phyloP scores from a whole-genome alignment of 2,888 invertebrate species.

The Cremastinae sp. region DNA sequence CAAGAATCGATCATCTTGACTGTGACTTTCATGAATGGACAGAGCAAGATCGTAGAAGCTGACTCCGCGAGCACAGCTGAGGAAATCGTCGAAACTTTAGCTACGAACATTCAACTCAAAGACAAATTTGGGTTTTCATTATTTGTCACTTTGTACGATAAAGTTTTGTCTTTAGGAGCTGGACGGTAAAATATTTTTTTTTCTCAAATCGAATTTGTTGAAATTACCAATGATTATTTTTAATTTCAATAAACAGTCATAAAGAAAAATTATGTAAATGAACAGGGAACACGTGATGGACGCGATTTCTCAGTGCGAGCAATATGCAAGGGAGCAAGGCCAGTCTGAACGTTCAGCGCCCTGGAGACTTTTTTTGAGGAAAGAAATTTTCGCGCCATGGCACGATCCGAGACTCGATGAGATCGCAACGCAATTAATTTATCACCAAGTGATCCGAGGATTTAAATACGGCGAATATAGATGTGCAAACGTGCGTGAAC shows the following conservation, averaged over 20 bases:
- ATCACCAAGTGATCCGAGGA: constrained; percentile 98
- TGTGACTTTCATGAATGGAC: constrained; percentile 99
- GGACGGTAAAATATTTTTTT: no score
- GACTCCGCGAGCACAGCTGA: constrained; percentile 98
- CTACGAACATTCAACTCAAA: constrained; percentile 96
- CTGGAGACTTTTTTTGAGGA: constrained; percentile 97
- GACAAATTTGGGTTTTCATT: constrained; percentile 99
- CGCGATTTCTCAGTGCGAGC: constrained; percentile 97
- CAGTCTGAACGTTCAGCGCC: constrained; percentile 97
- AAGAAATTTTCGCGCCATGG: constrained; percentile 99
- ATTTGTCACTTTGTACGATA: constrained; percentile 99
- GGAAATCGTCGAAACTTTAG: constrained; percentile 97
- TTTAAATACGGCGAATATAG: constrained; percentile 99
- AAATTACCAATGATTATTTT: no score
- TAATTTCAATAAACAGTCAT: neutral
- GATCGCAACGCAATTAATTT: constrained; percentile 98
- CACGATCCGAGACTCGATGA: constrained; percentile 98
- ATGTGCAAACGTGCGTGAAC: constrained; percentile 85
- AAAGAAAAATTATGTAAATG: constrained; percentile 92
- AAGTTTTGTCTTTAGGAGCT: constrained; percentile 98
- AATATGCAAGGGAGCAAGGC: constrained; percentile 95
- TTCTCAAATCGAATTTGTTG: no score
- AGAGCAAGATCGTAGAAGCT: constrained; percentile 96
- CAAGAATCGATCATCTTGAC: constrained; percentile 99
- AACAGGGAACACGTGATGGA: constrained; percentile 98